A percentile compares a stretch with the other conserved stretches of the same genome.
These are phyloP conservation scores for Bradypus variegatus DNA, from an alignment of 2,797 vertebrate genomes.

Conservation along the genomic window DNA sequence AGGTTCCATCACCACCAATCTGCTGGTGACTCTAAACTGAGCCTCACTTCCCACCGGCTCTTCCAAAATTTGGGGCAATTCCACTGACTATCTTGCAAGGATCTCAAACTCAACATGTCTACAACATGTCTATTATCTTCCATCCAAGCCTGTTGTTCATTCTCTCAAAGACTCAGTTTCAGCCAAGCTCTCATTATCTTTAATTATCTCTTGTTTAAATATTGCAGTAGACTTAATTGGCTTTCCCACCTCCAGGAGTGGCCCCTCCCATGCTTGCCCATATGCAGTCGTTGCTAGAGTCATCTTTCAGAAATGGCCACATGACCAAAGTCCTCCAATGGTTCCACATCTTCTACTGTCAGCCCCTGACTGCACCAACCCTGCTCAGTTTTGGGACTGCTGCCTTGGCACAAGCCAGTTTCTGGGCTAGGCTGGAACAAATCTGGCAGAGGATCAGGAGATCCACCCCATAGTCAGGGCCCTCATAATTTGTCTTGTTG, in stretches of 20 bases:
- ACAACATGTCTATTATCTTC: neutral
- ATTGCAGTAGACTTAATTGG: neutral
- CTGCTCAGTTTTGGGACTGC: accelerated
- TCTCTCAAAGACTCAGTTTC: too few species aligned
- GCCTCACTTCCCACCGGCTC: neutral
- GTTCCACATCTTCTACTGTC: neutral
- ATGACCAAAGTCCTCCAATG: neutral
- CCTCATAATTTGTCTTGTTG: neutral
- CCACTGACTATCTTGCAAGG: too few species aligned
- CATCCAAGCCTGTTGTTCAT: accelerated
- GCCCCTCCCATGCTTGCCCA: too few species aligned
- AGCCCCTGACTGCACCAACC: too few species aligned
- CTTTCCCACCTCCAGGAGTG: neutral
- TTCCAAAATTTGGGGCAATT: neutral
- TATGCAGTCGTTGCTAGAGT: neutral
- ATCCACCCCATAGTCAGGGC: neutral
- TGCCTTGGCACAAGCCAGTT: neutral
- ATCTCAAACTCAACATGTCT: neutral
- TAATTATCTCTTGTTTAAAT: too few species aligned
- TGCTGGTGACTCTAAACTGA: too few species aligned
- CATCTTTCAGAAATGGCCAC: neutral
- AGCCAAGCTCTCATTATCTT: neutral
- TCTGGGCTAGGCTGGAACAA: neutral
- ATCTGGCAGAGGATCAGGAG: neutral
- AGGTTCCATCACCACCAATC: neutral